Base-by-base conservation (phyloP, 2,797 vertebrate genomes). In the Schizothorax lantsangensis region DNA sequence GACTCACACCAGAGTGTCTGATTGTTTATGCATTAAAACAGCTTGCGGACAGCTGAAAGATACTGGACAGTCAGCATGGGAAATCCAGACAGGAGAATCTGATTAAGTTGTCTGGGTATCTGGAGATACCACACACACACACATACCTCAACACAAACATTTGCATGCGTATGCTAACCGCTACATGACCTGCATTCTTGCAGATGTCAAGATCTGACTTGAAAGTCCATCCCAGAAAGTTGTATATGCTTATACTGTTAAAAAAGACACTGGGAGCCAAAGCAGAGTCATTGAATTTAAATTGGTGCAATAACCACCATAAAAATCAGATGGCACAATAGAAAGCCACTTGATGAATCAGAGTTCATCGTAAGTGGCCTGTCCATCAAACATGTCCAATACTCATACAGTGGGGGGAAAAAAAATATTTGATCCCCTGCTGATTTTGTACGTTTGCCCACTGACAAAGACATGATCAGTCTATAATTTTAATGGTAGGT, bases 101-200 rank as follows among this genome's bases (percentile, higher is more conserved):
- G 94, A 95, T 95, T 93, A 93, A 94, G 92, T 90, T 95, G 93
- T 93, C 93, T 91, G 89, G 92, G 81, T 90, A 80, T 87, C 86
- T 87, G 84, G 87, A 91, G 91, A 93, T 36, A 68, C 64, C 26
- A 80, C 59, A 66, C 72, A 71, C 80, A 83, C 19, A 57, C 88
- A 72, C 33, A 57, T 66, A 73, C 33, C 12, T 40, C 30, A 7
- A 12, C 81, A 66, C 74, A 84, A 40, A 80, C 75, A 75, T 66
- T 30, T 68, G 47, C 71, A 75, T 45, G 81, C 23, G 9, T 17
- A 59, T 21, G 69, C 47, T 64, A 30, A 85, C 54, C 57, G 62
- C 64, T 47, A 15, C 54, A 79, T 87, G 52, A 81, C 45, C 83
- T 81, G 73, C 15, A 47, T 59, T 69, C 54, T 33, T 52, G 57